Evolutionary conservation across 2,113 vertebrate genomes (phyloP), one percentile per base, ranked within the genome.

Genomic region (Anarhynchus alexandrinus): DNA sequence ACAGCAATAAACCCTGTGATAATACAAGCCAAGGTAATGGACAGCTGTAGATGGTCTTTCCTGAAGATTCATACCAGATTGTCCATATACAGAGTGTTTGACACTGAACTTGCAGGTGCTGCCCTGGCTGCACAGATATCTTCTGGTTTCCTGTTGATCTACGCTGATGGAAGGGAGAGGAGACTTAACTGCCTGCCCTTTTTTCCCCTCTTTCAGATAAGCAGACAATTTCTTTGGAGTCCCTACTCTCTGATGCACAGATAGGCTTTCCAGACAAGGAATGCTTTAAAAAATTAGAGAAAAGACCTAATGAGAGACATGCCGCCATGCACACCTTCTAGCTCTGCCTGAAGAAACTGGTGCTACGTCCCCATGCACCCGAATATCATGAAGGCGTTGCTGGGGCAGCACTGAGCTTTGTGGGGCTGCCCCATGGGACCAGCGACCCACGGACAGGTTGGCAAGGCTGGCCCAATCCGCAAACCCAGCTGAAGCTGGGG

Each of bases 341-440:
- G 52, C 59, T 40, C 27, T 4, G 52, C 38, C 25, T 29, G 38
- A 51, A n/a, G 57, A 30, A 30, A 51, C 38, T 5, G 27, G 32
- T 4, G 9, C n/a, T 12, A 23, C 1, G 3, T 43, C 26, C 10
- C 18, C 23, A 7, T 13, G 23, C 40, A 10, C 20, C 11, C 3
- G 1, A 6, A 4, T 51, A 15, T n/a, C 65, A 42, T 9, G 19
- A 57, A 32, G 20, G 32, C 6, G 1, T 19, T 34, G 42, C 11
- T 19, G 7, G 26, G 27, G 45, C 49, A 25, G 8, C 61, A 36
- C 8, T 0, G 3, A 74, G 54, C 36, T n/a, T 17, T 11, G 42
- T 12, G 51, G 42, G 20, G 20, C 15, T 5, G 3, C 16, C 34
- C 47, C 2, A 2, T n/a, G 42, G 26, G 78, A 38, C 26, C 38